Evolutionary conservation across 2,797 vertebrate genomes (phyloP).

Genomic region (Scomberomorus guttatus): DNA sequence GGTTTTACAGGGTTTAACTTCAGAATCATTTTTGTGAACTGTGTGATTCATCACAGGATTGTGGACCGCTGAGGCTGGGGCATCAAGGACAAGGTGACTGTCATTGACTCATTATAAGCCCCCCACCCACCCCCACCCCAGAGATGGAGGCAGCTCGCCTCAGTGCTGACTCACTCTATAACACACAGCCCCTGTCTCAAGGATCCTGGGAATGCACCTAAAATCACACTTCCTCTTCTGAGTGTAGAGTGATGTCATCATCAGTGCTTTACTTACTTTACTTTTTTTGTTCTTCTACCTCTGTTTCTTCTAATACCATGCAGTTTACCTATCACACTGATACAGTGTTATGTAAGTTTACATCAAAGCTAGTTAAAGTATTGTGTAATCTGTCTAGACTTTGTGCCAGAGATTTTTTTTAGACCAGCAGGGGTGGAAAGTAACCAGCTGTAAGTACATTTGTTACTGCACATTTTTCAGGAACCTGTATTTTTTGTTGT

Average conservation of each 20-base stretch:
- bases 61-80: conserved; percentile 27
- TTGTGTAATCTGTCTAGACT: conserved; percentile 22
- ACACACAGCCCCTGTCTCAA: conserved; percentile 45
- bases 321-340: conserved; percentile 73
- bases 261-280: conserved; percentile 63
- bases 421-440: conserved; percentile 54
- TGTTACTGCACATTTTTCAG: neutral
- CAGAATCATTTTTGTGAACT: conserved; percentile 31
- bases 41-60: conserved; percentile 53
- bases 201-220: conserved; percentile 49
- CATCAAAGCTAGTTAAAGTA: conserved; percentile 59
- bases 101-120: conserved; percentile 51
- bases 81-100: conserved; percentile 57
- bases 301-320: conserved; percentile 62
- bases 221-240: conserved; percentile 34
- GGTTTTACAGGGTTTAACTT: conserved; percentile 27
- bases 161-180: conserved; percentile 68
- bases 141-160: conserved; percentile 58
- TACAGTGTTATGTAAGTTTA: conserved; percentile 74
- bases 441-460: conserved; percentile 16
- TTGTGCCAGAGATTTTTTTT: conserved; percentile 25
- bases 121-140: neutral
- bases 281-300: conserved; percentile 65
- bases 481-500: neutral
- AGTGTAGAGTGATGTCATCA: conserved; percentile 45